phyloP scores from a whole-genome alignment of 1,140 invertebrate species.

The Piezodorus guildinii region DNA sequence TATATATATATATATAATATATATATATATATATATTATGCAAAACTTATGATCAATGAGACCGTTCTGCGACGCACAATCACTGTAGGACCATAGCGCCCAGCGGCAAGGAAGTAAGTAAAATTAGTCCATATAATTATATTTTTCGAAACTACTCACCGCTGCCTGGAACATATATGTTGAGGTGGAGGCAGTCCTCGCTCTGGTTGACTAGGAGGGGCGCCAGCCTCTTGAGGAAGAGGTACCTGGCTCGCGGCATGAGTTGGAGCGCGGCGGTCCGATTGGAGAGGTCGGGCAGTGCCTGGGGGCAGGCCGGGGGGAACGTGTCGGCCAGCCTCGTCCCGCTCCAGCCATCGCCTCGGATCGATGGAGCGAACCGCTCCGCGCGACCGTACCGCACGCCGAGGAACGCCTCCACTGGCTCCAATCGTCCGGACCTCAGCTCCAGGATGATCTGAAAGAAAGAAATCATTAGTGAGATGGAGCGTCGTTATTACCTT shows the following conservation, averaged over 20 bases:
- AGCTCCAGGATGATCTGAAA: conserved; percentile 52
- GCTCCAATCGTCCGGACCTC: conserved; percentile 59
- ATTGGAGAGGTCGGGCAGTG: conserved; percentile 58
- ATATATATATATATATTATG: no score
- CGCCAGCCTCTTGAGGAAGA: conserved; percentile 48
- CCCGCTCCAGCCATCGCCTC: conserved; percentile 51
- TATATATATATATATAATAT: no score
- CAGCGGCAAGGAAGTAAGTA: no score
- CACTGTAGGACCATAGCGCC: no score
- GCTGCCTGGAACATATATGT: conserved; percentile 75
- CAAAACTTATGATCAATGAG: no score
- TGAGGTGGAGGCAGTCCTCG: conserved; percentile 83
- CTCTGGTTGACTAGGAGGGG: conserved; percentile 63
- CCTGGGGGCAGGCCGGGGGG: conserved; percentile 66
- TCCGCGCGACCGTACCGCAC: conserved; percentile 67
- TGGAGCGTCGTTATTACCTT: no score
- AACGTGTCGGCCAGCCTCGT: conserved; percentile 64
- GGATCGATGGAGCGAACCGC: conserved; percentile 52
- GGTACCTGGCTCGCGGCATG: conserved; percentile 57
- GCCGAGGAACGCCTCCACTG: conserved; percentile 67
- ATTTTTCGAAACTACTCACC: conserved; percentile 52
- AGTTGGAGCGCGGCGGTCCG: conserved; percentile 49
- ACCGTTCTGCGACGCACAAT: no score
- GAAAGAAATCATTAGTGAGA: not conserved
- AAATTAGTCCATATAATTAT: no score